Evolutionary conservation across 2,797 vertebrate genomes (phyloP), one percentile per base, ranked within the genome.

Genomic region (Luscinia luscinia): DNA sequence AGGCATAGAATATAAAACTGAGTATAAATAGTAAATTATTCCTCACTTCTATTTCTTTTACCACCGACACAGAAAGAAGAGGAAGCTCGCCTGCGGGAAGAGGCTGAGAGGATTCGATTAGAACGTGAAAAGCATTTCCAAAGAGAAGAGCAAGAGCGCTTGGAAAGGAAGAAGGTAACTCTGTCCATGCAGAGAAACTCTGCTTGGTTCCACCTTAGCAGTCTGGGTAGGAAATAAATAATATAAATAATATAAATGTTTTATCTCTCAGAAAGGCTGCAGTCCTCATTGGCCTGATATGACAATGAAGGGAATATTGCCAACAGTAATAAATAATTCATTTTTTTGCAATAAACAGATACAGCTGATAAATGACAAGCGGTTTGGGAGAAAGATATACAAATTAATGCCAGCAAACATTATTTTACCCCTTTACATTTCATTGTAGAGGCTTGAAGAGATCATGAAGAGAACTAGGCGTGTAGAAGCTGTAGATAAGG

Each of bases 391-490:
- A 87, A 32, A 26, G 12, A 49, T n/a, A 76, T 64, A 84, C 38
- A 55, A 74, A 58, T 81, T 67, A 69, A 57, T 66, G 57, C 28
- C 34, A 70, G 27, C 36, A 85, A 92, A 88, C 20, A 3, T 89
- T 72, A 73, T 85, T 91, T 74, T 69, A 84, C 38, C 85, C 40
- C 51, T 95, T 95, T 78, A 67, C 55, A 43, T 96, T 84, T 93
- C 61, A 54, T 89, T 78, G 69, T 64, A 99, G 99, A 98, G 99
- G 79, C 98, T 99, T 89, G 99, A 99, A 73, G 99, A 99, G 97
- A 99, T 99, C 93, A 99, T 99, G 99, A 99, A 98, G 98, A 98
- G 99, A 97, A 99, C 99, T 32, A 98, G 99, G 55, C 98, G 98
- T 72, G 98, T 98, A 78, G 99, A 99, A 95, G 69, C 98, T 78